Conservation (phyloP, 2,888 invertebrate species). For the Phymatocera aterrima region DNA sequence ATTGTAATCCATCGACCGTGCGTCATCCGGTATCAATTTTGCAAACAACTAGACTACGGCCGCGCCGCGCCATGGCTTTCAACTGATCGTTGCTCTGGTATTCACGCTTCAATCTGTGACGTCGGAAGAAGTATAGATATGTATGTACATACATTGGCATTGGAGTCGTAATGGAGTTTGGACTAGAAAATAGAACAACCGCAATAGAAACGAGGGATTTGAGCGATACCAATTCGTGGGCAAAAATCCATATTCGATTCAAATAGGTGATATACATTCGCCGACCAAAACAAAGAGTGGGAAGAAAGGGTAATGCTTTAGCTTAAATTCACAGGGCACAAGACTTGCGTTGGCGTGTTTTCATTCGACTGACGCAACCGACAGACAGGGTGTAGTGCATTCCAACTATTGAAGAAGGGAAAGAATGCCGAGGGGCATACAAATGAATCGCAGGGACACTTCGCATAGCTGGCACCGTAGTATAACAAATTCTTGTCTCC, state of each 20-base stretch:
- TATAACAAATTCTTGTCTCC: conserved; percentile 33
- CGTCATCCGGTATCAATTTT: conserved; percentile 16
- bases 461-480: neutral
- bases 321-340: neutral
- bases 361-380: neutral
- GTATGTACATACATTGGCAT: too few species aligned
- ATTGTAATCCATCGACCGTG: neutral
- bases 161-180: too few species aligned
- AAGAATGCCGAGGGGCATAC: conserved; percentile 17
- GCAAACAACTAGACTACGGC: neutral
- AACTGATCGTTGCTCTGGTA: neutral
- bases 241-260: too few species aligned
- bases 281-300: too few species aligned
- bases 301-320: neutral
- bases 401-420: neutral
- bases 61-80: neutral
- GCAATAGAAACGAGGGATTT: too few species aligned
- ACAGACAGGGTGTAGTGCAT: neutral
- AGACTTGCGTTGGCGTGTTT: conserved; percentile 7
- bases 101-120: neutral
- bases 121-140: neutral
- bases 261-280: too few species aligned
- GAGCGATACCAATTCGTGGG: too few species aligned
- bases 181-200: too few species aligned
- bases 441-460: neutral